Evolutionary conservation across 2,888 invertebrate genomes (phyloP).

Genomic region (Pollenia amentaria): DNA sequence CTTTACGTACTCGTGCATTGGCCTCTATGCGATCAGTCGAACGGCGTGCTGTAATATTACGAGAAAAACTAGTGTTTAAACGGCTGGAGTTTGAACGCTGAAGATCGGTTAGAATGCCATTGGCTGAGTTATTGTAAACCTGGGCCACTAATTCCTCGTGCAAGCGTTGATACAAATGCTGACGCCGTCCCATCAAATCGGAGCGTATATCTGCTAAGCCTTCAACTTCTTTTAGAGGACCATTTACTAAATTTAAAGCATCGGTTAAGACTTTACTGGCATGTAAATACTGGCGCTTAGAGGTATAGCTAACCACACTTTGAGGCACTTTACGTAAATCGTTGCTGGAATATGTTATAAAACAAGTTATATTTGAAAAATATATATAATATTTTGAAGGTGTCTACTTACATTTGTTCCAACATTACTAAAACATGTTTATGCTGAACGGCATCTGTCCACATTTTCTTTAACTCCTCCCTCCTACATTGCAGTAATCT

Average conservation of each 20-base stretch:
- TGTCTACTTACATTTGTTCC: slow-evolving; percentile 89
- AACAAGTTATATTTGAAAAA: neutral
- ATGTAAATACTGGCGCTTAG: slow-evolving; percentile 92
- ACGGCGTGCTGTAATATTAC: slow-evolving; percentile 86
- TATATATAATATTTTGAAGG: neutral
- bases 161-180: slow-evolving; percentile 89
- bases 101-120: slow-evolving; percentile 85
- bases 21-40: slow-evolving; percentile 86
- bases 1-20: slow-evolving; percentile 85
- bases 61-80: slow-evolving; percentile 86
- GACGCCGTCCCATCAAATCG: slow-evolving; percentile 87
- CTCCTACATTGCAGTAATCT: slow-evolving; percentile 94
- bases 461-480: slow-evolving; percentile 96
- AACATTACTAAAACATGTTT: slow-evolving; percentile 94
- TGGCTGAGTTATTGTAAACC: slow-evolving; percentile 88
- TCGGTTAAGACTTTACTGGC: slow-evolving; percentile 93
- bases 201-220: slow-evolving; percentile 92
- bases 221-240: slow-evolving; percentile 91
- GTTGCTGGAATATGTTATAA: slow-evolving; percentile 86
- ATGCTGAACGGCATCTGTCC: slow-evolving; percentile 98
- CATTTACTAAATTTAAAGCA: slow-evolving; percentile 89
- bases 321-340: slow-evolving; percentile 90
- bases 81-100: slow-evolving; percentile 88
- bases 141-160: slow-evolving; percentile 90
- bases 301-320: slow-evolving; percentile 87